Conservation (phyloP, 2,888 invertebrate species). For the Polydesmus complanatus region DNA sequence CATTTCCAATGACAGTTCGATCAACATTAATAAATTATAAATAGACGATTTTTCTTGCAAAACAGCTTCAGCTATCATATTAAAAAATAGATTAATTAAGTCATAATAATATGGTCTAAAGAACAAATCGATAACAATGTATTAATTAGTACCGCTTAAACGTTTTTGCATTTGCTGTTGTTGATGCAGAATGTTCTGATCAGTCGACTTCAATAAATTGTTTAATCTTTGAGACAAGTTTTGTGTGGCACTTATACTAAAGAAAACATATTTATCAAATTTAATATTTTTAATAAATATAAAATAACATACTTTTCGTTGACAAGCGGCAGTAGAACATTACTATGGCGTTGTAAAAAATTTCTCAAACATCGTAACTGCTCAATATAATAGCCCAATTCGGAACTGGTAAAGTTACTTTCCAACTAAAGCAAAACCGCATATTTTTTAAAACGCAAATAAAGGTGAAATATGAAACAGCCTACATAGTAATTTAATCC, state of each 20-base stretch:
- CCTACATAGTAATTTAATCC: conserved; percentile 29
- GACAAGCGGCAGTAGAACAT: conserved; percentile 27
- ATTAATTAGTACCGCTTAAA: conserved; percentile 25
- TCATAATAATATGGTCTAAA: conserved; percentile 10
- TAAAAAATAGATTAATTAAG: conserved; percentile 10
- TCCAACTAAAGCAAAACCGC: conserved; percentile 42
- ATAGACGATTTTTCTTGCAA: conserved; percentile 30
- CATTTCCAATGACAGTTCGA: conserved; percentile 69
- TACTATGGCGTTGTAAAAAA: conserved; percentile 58
- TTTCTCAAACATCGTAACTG: conserved; percentile 57
- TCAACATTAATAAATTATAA: conserved; percentile 21
- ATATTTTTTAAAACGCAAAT: conserved; percentile 13
- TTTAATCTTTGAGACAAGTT: conserved; percentile 15
- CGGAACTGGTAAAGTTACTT: conserved; percentile 51
- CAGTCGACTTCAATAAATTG: conserved; percentile 12
- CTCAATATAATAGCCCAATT: conserved; percentile 56
- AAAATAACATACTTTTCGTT: conserved; percentile 20
- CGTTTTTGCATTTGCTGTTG: conserved; percentile 22
- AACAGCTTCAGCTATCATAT: conserved; percentile 30
- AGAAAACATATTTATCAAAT: too few relatives aligned
- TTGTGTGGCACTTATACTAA: conserved; percentile 13
- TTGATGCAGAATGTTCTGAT: not conserved
- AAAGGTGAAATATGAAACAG: conserved; percentile 11
- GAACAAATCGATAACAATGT: conserved; percentile 1
- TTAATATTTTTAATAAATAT: too few relatives aligned